Percentiles rank a stretch among this genome's conserved stretches.
Conservation (phyloP, 2,888 invertebrate genomes). For the Phaedon cochleariae region DNA sequence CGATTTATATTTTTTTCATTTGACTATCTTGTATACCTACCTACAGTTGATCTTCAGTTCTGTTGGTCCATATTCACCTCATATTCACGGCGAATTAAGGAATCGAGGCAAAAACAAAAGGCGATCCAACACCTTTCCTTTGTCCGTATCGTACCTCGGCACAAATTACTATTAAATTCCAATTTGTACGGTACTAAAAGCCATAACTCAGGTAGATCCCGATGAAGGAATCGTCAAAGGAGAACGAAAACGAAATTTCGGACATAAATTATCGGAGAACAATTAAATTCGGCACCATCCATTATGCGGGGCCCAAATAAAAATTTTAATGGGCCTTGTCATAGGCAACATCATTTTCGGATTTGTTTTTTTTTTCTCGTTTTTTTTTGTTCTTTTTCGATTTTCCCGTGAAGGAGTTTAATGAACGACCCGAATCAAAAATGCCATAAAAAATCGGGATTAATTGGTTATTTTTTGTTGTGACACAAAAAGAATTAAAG, state of each 20-base stretch:
- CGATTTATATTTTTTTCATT: too few relatives aligned
- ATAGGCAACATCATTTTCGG: slow-evolving; percentile 34
- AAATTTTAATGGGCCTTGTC: slow-evolving; percentile 40
- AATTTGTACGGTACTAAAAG: slow-evolving; percentile 34
- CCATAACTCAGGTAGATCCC: slow-evolving; percentile 31
- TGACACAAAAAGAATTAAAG: slow-evolving; percentile 26
- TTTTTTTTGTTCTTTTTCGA: slow-evolving; percentile 17
- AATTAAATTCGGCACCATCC: slow-evolving; percentile 41
- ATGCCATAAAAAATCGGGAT: slow-evolving; percentile 31
- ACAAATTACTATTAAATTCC: slow-evolving; percentile 36
- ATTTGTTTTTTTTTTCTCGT: slow-evolving; percentile 18
- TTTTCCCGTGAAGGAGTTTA: slow-evolving; percentile 27
- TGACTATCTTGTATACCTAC: too few relatives aligned
- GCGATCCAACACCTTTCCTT: slow-evolving; percentile 14
- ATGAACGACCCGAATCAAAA: slow-evolving; percentile 33
- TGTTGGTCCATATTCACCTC: background rate
- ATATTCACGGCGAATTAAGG: background rate
- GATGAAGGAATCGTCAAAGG: slow-evolving; percentile 29
- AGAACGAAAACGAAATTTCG: slow-evolving; percentile 19
- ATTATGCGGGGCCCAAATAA: slow-evolving; percentile 39
- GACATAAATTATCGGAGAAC: slow-evolving; percentile 40
- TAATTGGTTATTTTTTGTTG: slow-evolving; percentile 31
- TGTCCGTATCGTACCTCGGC: slow-evolving; percentile 12
- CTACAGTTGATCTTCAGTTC: too few relatives aligned
- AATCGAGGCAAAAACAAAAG: slow-evolving; percentile 15